Conservation (phyloP, 2,797 vertebrate species). For the Lithobates pipiens region DNA sequence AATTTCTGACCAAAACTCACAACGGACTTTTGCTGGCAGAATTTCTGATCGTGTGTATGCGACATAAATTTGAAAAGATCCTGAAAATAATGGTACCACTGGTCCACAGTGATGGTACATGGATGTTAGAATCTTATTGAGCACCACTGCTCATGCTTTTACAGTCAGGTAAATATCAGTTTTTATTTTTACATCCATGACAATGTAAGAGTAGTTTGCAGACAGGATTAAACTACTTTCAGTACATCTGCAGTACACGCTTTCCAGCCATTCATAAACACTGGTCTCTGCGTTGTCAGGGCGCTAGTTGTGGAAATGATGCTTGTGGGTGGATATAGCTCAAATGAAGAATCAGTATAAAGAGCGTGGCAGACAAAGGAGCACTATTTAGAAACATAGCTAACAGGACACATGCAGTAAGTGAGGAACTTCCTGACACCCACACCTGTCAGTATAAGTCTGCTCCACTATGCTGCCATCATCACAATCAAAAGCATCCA, state of each 20-base stretch:
- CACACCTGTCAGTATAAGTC: slow-evolving; percentile 51
- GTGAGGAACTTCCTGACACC: slow-evolving; percentile 49
- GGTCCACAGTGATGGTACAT: neutral
- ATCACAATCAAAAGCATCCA: neutral
- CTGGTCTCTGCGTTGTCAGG: neutral
- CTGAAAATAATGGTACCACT: neutral
- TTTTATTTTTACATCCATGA: neutral
- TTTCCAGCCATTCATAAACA: slow-evolving; percentile 21
- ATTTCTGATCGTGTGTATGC: too few relatives aligned
- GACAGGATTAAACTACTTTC: neutral
- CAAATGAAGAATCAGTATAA: slow-evolving; percentile 40
- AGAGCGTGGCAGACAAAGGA: slow-evolving; percentile 46
- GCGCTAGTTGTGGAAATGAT: slow-evolving; percentile 32
- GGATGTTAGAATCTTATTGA: neutral
- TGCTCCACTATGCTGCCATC: slow-evolving; percentile 8
- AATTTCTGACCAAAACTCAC: too few relatives aligned
- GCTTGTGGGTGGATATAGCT: slow-evolving; percentile 47
- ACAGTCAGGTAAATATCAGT: neutral
- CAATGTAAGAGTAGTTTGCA: neutral
- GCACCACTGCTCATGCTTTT: neutral
- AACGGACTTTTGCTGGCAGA: too few relatives aligned
- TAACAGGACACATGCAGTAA: slow-evolving; percentile 23
- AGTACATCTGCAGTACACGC: slow-evolving; percentile 6
- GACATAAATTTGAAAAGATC: neutral
- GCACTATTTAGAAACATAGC: slow-evolving; percentile 29